These are phyloP conservation scores for Nanorana parkeri DNA, from an alignment of 2,113 vertebrate species.

Conservation along the genomic window DNA sequence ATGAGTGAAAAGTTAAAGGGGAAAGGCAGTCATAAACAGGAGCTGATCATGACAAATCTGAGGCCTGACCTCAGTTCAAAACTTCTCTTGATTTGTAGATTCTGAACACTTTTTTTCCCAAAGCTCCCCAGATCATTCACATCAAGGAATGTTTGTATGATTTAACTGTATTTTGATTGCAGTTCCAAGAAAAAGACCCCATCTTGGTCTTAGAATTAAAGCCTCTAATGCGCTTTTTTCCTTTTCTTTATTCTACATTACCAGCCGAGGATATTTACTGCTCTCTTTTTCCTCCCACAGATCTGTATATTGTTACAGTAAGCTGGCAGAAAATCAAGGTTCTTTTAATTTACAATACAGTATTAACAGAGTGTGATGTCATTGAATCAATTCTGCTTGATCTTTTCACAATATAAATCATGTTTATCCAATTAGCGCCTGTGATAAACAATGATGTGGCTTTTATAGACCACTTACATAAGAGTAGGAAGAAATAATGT, in stretches of 20 bases:
- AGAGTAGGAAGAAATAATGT: slow-evolving; percentile 36
- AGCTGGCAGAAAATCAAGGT: slow-evolving; percentile 50
- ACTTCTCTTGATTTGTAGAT: slow-evolving; percentile 20
- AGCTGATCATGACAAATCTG: slow-evolving; percentile 21
- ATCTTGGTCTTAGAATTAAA: slow-evolving; percentile 27
- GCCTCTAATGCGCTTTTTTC: not conserved
- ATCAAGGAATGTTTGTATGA: slow-evolving; percentile 45
- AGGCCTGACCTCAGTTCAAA: slow-evolving; percentile 28
- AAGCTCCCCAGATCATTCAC: not conserved
- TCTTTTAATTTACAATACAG: slow-evolving; percentile 41
- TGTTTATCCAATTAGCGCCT: slow-evolving; percentile 52
- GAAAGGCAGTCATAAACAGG: slow-evolving; percentile 29
- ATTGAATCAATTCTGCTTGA: slow-evolving; percentile 45
- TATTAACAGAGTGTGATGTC: slow-evolving; percentile 46
- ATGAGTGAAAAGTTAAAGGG: no score
- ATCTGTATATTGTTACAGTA: slow-evolving; percentile 51
- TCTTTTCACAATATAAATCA: slow-evolving; percentile 39
- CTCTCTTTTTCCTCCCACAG: slow-evolving; percentile 23
- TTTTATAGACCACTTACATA: slow-evolving; percentile 29
- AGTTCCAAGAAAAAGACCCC: slow-evolving; percentile 41
- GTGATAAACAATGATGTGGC: slow-evolving; percentile 47
- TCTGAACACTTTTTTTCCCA: slow-evolving; percentile 20
- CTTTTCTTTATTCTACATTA: slow-evolving; percentile 32
- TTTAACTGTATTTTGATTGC: slow-evolving; percentile 30
- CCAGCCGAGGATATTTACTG: slow-evolving; percentile 34